phyloP scores from a whole-genome alignment of 2,888 invertebrate species.

The Agrochola circellaris region DNA sequence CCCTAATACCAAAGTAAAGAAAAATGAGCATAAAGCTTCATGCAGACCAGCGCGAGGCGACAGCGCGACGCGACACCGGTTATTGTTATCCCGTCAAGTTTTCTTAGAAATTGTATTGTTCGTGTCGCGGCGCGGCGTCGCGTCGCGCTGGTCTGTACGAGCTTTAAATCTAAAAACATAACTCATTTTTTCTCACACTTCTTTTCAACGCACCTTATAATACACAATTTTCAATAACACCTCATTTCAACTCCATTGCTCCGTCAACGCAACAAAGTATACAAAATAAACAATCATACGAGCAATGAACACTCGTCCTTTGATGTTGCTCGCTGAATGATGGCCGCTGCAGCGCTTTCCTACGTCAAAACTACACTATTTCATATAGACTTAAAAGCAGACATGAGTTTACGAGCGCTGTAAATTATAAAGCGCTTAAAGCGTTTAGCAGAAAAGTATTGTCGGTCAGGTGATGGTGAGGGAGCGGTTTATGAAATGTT shows the following conservation, averaged over 20 bases:
- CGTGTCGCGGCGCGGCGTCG: too few relatives aligned
- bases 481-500: conserved; percentile 68
- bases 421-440: conserved; percentile 80
- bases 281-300: conserved; percentile 80
- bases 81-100: too few relatives aligned
- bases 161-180: conserved; percentile 52
- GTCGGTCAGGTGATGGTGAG: conserved; percentile 77
- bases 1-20: background rate
- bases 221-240: conserved; percentile 60
- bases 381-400: conserved; percentile 81
- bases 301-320: conserved; percentile 72
- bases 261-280: conserved; percentile 78
- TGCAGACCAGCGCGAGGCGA: too few relatives aligned
- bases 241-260: conserved; percentile 69
- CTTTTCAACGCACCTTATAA: conserved; percentile 61
- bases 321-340: conserved; percentile 80
- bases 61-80: too few relatives aligned
- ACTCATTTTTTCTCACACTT: conserved; percentile 58
- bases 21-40: conserved; percentile 39
- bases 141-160: too few relatives aligned
- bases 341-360: conserved; percentile 69
- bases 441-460: conserved; percentile 70
- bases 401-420: conserved; percentile 81
- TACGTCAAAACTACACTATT: conserved; percentile 72
- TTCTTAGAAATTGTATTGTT: too few relatives aligned